Conservation (phyloP, 2,113 vertebrate genomes). For the Apistogramma diplotaenia region DNA sequence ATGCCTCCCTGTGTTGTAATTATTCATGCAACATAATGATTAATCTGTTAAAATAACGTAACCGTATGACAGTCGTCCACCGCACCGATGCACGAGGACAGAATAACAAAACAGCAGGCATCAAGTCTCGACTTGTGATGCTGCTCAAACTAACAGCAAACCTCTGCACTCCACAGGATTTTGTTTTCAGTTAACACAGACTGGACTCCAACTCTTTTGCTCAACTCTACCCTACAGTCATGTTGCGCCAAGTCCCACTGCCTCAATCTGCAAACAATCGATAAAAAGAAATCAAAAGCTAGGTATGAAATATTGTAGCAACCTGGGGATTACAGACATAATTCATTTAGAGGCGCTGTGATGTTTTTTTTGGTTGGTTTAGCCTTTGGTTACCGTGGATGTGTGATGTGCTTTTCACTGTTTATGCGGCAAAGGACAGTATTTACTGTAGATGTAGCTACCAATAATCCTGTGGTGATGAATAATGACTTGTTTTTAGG, state of each 20-base stretch:
- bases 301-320: background rate
- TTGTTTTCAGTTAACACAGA: background rate
- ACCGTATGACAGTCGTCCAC: fast-evolving
- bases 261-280: background rate
- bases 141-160: too few species aligned
- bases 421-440: background rate
- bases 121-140: too few species aligned
- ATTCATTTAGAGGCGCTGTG: background rate
- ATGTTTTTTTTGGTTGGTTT: background rate
- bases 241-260: background rate
- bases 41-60: background rate
- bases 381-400: fast-evolving
- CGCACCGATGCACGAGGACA: background rate
- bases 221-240: background rate
- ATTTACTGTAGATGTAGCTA: background rate
- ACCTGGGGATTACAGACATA: background rate
- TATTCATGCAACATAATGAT: background rate
- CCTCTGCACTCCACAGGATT: too few species aligned
- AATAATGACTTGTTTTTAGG: background rate
- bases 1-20: background rate
- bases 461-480: background rate
- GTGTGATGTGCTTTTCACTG: background rate
- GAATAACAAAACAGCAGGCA: background rate
- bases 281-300: background rate
- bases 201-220: background rate